Evolutionary conservation across 2,113 vertebrate genomes (phyloP).

Genomic region (Calyptomena viridis): DNA sequence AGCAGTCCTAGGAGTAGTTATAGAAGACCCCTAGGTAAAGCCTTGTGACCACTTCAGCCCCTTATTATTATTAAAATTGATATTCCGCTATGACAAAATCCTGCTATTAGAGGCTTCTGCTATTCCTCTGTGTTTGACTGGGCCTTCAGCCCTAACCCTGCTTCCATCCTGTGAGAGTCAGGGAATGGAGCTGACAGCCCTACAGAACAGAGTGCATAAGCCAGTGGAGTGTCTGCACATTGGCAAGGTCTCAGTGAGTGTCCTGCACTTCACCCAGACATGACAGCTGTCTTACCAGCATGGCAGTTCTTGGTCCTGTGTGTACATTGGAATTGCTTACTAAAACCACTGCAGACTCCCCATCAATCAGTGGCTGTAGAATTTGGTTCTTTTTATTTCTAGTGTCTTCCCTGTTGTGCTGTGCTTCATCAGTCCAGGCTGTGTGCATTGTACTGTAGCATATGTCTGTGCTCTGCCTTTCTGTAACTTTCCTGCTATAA

Average conservation of each 20-base stretch:
- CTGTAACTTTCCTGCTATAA: neutral
- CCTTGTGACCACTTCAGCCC: neutral
- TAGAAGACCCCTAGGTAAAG: neutral
- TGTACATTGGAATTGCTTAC: neutral
- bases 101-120: neutral
- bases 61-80: neutral
- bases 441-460: rapidly evolving
- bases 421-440: neutral
- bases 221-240: neutral
- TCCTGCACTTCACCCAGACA: neutral
- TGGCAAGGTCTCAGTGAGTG: neutral
- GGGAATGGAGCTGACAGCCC: neutral
- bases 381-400: neutral
- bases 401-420: neutral
- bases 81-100: neutral
- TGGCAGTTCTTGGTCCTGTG: neutral
- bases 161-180: neutral
- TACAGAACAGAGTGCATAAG: neutral
- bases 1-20: neutral
- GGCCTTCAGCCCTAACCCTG: neutral
- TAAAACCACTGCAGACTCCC: neutral
- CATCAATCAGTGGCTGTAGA: neutral
- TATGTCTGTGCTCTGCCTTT: neutral
- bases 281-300: neutral
- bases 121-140: neutral